Evolutionary conservation across 2,888 invertebrate genomes (phyloP), one percentile per base, ranked within the genome.

Genomic region (Scaptomyza reducta): DNA sequence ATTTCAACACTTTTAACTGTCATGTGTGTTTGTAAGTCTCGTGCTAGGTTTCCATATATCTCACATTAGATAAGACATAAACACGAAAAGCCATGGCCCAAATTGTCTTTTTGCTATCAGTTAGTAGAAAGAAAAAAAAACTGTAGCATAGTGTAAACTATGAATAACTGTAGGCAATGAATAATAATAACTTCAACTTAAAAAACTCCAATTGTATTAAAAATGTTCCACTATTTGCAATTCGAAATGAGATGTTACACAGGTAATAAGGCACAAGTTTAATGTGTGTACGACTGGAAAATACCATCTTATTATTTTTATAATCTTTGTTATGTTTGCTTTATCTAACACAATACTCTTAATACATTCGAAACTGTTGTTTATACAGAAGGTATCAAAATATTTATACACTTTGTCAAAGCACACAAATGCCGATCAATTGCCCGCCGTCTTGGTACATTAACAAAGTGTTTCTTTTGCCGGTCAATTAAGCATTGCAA

Each of bases 41-140:
- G 49, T 74, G 79, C 40, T 63, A 45, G 41, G 22, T 55, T 61
- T 57, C 58, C 69, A 65, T 82, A 87, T 81, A 70, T 79, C 1
- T 29, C 6, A 65, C 63, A 79, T 67, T 16, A 87, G 86, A 87
- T 83, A 80, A 73, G 29, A 64, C 31, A 40, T 41, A 57, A 60
- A 49, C 54, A 49, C n/a, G 13, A 44, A 40, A 50, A 73, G 63
- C 87, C 83, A 53, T 84, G 83, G 84, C 83, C 88, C 55, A 71
- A 83, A 86, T 84, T 61, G 55, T 66, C 51, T 44, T 7, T 6
- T 18, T 60, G 45, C 70, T 84, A 75, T 79, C 79, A 60, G 65
- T 64, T 70, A 51, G 59, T 61, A 7, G 22, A 25, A 18, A 57
- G n/a, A 14, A 14, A 35, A 35, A 6, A 14, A 51, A 6, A 35